Evolutionary conservation across 2,113 vertebrate species (phyloP).

Genomic region (Clarias batrachus): DNA sequence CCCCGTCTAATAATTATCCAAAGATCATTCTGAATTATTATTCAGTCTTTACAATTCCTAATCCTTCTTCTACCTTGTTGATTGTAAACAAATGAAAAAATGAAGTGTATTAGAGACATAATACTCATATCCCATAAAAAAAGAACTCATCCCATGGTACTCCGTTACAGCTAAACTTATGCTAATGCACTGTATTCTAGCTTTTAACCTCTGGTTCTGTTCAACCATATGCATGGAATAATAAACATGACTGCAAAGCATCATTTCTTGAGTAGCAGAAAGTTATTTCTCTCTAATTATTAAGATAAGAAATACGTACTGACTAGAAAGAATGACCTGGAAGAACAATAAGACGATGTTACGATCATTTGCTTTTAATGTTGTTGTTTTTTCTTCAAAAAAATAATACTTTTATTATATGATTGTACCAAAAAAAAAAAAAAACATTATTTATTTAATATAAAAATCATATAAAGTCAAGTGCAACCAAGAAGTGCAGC

Average conservation of each 20-base stretch:
- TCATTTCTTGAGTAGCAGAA: constrained; percentile 15
- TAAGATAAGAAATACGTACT: neutral
- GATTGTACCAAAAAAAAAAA: neutral
- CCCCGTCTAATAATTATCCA: neutral
- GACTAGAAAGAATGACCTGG: neutral
- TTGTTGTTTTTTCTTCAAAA: neutral
- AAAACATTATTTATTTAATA: neutral
- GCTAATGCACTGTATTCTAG: constrained; percentile 21
- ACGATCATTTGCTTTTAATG: neutral
- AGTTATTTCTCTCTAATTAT: constrained; percentile 5
- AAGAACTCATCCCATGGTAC: neutral
- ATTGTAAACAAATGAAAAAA: neutral
- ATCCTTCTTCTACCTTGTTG: neutral
- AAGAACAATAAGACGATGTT: neutral
- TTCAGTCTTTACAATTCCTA: neutral
- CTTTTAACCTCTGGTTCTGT: constrained; percentile 32
- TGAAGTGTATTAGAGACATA: neutral
- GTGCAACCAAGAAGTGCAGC: neutral
- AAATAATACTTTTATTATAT: neutral
- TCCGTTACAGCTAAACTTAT: constrained; percentile 22
- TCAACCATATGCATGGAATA: constrained; percentile 27
- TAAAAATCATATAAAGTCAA: neutral
- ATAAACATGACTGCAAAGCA: constrained; percentile 40
- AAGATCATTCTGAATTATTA: neutral
- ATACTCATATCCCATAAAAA: neutral